Evolutionary conservation across 2,797 vertebrate genomes (phyloP).

Genomic region (Silurus lanzhouensis): DNA sequence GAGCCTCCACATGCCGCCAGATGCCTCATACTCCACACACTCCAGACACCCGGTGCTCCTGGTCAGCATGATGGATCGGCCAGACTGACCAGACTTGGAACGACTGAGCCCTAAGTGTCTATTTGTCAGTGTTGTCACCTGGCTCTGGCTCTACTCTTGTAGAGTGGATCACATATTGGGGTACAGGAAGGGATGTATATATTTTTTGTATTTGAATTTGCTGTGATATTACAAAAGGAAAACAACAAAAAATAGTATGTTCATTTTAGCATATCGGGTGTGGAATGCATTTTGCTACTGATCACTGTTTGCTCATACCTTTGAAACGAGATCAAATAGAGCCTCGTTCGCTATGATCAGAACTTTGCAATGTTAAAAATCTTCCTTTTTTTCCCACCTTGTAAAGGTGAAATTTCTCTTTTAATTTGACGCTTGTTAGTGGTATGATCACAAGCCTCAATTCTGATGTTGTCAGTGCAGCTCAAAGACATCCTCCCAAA

Average conservation of each 20-base stretch:
- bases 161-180: not conserved
- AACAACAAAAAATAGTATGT: not conserved
- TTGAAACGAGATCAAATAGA: slow-evolving; percentile 62
- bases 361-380: slow-evolving; percentile 47
- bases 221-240: not conserved
- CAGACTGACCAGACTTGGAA: slow-evolving; percentile 45
- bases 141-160: slow-evolving; percentile 33
- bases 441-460: slow-evolving; percentile 71
- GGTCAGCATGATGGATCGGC: slow-evolving; percentile 46
- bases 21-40: slow-evolving; percentile 29
- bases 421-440: slow-evolving; percentile 81
- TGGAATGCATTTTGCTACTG: slow-evolving; percentile 45
- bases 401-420: slow-evolving; percentile 57
- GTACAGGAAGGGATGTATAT: not conserved
- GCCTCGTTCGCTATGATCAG: slow-evolving; percentile 62
- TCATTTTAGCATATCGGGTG: slow-evolving; percentile 46
- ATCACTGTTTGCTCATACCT: slow-evolving; percentile 58
- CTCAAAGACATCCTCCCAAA: slow-evolving; percentile 53
- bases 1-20: slow-evolving; percentile 76
- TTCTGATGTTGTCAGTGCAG: slow-evolving; percentile 55
- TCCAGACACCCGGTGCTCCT: slow-evolving; percentile 37
- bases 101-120: slow-evolving; percentile 50
- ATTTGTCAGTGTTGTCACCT: slow-evolving; percentile 44
- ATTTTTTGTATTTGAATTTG: slow-evolving; percentile 3
- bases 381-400: slow-evolving; percentile 52